Evolutionary conservation across 2,888 invertebrate species (phyloP), one percentile per base, ranked within the genome.

Genomic region (Macaria liturata): DNA sequence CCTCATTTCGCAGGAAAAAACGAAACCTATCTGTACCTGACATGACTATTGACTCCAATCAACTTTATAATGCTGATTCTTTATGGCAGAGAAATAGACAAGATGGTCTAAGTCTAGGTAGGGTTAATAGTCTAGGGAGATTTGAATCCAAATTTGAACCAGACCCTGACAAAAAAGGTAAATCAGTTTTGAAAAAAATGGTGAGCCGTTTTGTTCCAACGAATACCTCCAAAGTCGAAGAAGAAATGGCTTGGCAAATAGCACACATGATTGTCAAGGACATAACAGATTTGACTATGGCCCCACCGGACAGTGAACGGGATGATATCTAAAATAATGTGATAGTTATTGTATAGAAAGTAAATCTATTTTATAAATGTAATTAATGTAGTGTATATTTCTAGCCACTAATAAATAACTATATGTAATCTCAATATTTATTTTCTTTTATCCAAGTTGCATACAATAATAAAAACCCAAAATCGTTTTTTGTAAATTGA

Each of bases 191-290:
- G 47, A 90, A 83, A 62, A 89, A 90, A 76, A 96, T 96, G 73
- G 95, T 97, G 62, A 95, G 94, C 75, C 95, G 95, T 79, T 94
- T 97, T 79, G 96, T 97, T 60, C 95, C 96, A 89, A 93, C 95
- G 70, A 96, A 95, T 54, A 96, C 97, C 78, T 96, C 97, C 72
- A 96, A 96, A 93, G 95, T 95, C 49, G 96, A 98, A 87, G 98
- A 99, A 86, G 98, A 98, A 84, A 95, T 98, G 93, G 99, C 99
- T 4, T 97, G 98, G 96, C 97, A 98, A 91, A 97, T 98, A 65
- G 98, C 99, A 32, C 97, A 98, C 87, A 98, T 98, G 97, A 99
- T 99, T 77, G 96, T 99, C 46, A 97, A 96, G 86, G 98, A 98
- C 92, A 96, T 99, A 61, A 98, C 98, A 45, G 96, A 94, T 83